Evolutionary conservation across 1,140 invertebrate species (phyloP).

Genomic region (Eurosta solidaginis): DNA sequence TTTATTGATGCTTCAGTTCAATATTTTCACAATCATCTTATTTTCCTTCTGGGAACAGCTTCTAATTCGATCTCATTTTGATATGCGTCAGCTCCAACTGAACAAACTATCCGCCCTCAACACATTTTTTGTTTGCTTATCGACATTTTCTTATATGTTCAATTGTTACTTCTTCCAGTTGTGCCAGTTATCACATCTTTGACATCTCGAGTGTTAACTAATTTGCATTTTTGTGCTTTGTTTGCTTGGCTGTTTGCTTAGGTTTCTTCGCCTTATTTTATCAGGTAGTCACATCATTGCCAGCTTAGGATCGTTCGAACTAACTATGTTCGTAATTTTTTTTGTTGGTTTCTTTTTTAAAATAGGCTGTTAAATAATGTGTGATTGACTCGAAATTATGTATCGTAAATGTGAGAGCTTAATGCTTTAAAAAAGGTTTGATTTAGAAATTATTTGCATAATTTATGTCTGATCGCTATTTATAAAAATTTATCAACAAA

Average conservation of each 20-base stretch:
- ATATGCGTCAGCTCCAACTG: too few species aligned
- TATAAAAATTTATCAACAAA: too few species aligned
- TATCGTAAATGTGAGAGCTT: slow-evolving; percentile 8
- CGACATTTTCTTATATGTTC: not conserved
- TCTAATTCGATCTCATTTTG: too few species aligned
- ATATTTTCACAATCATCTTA: not conserved
- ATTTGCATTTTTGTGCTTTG: slow-evolving; percentile 19
- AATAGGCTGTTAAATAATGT: slow-evolving; percentile 16
- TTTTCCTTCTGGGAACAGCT: not conserved
- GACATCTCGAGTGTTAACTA: not conserved
- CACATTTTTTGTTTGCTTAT: not conserved
- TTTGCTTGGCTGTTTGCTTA: not conserved
- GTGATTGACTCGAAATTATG: slow-evolving; percentile 8
- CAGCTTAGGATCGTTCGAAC: not conserved
- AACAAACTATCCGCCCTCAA: not conserved
- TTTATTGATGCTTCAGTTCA: not conserved
- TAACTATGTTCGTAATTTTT: not conserved
- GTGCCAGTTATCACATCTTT: not conserved
- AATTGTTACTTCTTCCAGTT: not conserved
- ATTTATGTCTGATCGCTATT: too few species aligned
- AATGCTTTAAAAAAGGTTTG: not conserved
- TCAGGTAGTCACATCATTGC: slow-evolving; percentile 1
- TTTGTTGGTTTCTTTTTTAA: not conserved
- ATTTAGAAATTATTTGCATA: too few species aligned
- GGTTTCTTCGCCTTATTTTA: not conserved